Evolutionary conservation across 2,797 vertebrate genomes (phyloP).

Genomic region (Nyctalus aviator): DNA sequence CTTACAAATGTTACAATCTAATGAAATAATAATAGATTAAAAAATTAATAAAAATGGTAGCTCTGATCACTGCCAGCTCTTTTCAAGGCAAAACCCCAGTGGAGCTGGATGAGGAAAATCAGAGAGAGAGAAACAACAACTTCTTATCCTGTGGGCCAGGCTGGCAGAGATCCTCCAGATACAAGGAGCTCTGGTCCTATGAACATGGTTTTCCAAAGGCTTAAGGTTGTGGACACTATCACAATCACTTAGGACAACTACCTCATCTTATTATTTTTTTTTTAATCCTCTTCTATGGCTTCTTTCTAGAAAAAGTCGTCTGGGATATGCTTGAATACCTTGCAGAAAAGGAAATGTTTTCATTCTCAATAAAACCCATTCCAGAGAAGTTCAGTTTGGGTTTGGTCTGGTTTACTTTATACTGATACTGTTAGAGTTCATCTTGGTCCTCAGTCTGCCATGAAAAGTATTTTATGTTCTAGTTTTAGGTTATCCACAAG

Average conservation of each 20-base stretch:
- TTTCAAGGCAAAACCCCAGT: background rate
- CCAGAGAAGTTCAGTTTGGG: background rate
- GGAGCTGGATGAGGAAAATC: background rate
- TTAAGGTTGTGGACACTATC: background rate
- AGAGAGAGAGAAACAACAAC: background rate
- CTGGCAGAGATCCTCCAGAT: background rate
- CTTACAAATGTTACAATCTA: background rate
- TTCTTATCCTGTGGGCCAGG: background rate
- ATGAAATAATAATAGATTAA: background rate
- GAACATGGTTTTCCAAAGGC: background rate
- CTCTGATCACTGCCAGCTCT: background rate
- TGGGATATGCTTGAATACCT: background rate
- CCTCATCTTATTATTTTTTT: background rate
- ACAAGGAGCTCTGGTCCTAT: background rate
- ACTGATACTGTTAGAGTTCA: background rate
- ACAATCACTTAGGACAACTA: background rate
- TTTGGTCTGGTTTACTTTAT: background rate
- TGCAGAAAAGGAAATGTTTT: background rate
- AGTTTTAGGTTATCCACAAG: background rate
- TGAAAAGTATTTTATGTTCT: slow-evolving; percentile 20
- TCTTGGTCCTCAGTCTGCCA: background rate
- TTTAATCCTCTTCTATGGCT: background rate
- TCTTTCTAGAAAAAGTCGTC: background rate
- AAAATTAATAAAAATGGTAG: background rate
- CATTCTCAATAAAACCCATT: background rate